phyloP scores from a whole-genome alignment of 64 coral and sea anemone genomes.

The Acropora yongei region DNA sequence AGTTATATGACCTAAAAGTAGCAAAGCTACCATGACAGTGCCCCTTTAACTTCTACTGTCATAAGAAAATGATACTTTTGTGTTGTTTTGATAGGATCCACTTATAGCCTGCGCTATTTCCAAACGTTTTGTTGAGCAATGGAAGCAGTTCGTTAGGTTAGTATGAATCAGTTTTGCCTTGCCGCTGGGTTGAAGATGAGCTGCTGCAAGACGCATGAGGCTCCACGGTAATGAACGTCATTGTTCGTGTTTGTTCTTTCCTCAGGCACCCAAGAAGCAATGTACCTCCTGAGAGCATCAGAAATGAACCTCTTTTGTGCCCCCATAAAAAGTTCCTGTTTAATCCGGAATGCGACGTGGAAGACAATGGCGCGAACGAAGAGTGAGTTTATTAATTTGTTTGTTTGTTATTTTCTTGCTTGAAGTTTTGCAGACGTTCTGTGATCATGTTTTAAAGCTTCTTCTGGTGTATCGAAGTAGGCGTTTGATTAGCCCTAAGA shows the following conservation, averaged over 20 bases:
- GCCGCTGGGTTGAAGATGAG: no score
- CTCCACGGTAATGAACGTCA: not conserved
- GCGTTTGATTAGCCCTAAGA: no score
- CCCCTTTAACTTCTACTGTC: no score
- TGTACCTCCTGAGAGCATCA: constrained; percentile 48
- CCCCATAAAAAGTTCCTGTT: constrained; percentile 70
- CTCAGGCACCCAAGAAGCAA: constrained; percentile 15
- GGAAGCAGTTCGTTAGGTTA: constrained; percentile 67
- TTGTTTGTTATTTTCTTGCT: not conserved
- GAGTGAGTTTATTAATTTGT: constrained; percentile 23
- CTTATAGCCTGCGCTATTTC: constrained; percentile 20
- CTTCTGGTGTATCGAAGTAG: no score
- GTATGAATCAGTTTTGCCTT: not conserved
- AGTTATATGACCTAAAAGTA: no score
- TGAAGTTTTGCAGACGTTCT: not conserved
- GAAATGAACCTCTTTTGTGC: constrained; percentile 58
- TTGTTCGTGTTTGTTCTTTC: not conserved
- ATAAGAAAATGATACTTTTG: not conserved
- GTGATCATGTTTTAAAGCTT: no score
- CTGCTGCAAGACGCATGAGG: no score
- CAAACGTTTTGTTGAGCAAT: constrained; percentile 58
- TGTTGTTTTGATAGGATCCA: not conserved
- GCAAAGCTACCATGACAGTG: no score
- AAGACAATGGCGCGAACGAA: constrained; percentile 59
- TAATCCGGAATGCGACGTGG: constrained; percentile 53